Percentiles rank a stretch among this genome's conserved stretches.
Evolutionary conservation across 1,140 invertebrate genomes (phyloP).

Genomic region (Drosophila nigrodunni): DNA sequence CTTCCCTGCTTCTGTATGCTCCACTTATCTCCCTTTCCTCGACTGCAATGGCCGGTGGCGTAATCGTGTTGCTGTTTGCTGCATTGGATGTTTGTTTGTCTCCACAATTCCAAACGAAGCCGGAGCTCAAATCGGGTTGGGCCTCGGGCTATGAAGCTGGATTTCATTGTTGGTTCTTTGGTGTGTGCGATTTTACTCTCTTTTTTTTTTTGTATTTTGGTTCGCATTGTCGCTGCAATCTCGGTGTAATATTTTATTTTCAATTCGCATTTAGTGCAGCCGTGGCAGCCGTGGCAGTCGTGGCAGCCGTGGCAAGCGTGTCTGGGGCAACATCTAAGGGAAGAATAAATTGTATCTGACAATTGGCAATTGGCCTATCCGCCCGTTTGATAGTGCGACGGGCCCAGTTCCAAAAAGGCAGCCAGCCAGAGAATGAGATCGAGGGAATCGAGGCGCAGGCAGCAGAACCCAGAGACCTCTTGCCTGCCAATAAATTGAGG

Average conservation of each 20-base stretch:
- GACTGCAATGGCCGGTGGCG: constrained; percentile 60
- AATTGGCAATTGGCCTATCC: constrained; percentile 83
- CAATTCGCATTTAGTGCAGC: constrained; percentile 83
- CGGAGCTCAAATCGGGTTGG: not conserved
- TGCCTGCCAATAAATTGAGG: constrained; percentile 69
- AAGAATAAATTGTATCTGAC: constrained; percentile 83
- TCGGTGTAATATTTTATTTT: constrained; percentile 83
- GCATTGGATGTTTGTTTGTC: constrained; percentile 80
- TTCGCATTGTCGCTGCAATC: constrained; percentile 67
- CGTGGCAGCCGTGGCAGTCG: constrained; percentile 21
- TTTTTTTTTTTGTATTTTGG: no score
- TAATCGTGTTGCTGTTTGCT: constrained; percentile 81
- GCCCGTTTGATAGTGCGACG: constrained; percentile 75
- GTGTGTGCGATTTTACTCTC: constrained; percentile 41
- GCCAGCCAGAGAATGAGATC: constrained; percentile 27
- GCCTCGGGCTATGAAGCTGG: not conserved
- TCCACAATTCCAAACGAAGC: constrained; percentile 44
- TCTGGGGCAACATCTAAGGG: constrained; percentile 61
- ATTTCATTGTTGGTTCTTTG: constrained; percentile 52
- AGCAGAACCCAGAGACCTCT: not conserved
- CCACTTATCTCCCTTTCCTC: constrained; percentile 6
- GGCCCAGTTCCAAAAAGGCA: constrained; percentile 41
- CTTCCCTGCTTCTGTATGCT: not conserved
- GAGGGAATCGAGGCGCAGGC: not conserved
- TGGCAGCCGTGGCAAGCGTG: not conserved